Percentiles rank a stretch among this genome's conserved stretches.
These are phyloP conservation scores for Odontocerum albicorne DNA, from an alignment of 2,888 invertebrate species.

Conservation along the genomic window DNA sequence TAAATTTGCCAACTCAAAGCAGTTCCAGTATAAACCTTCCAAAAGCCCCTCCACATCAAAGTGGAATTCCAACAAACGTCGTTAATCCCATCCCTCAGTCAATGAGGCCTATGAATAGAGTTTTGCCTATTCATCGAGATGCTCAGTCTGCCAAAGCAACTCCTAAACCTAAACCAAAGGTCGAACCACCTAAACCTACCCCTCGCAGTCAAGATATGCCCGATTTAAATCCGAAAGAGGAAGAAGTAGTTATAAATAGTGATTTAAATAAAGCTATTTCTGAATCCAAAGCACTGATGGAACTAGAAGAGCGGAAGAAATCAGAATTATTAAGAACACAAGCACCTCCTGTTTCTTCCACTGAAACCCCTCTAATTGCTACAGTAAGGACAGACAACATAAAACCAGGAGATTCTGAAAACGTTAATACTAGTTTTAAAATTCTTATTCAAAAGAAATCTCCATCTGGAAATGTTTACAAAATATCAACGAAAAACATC, in stretches of 20 bases:
- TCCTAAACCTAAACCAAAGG: conserved; percentile 41
- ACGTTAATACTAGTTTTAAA: conserved; percentile 21
- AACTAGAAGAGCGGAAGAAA: conserved; percentile 50
- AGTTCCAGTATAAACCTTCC: conserved; percentile 62
- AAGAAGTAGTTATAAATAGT: conserved; percentile 50
- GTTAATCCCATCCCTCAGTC: conserved; percentile 68
- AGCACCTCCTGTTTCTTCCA: conserved; percentile 3
- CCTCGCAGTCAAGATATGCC: conserved; percentile 53
- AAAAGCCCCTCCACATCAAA: conserved; percentile 62
- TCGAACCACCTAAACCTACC: conserved; percentile 42
- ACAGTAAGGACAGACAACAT: conserved; percentile 48
- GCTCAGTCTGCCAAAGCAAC: conserved; percentile 58
- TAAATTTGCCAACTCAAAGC: conserved; percentile 54
- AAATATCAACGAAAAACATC: conserved; percentile 42
- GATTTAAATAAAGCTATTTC: conserved; percentile 56
- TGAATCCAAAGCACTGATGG: conserved; percentile 57
- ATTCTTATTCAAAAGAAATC: conserved; percentile 25
- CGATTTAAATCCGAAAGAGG: conserved; percentile 55
- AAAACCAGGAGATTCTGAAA: conserved; percentile 46
- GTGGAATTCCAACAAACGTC: conserved; percentile 69
- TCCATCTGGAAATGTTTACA: conserved; percentile 43
- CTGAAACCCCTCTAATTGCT: conserved; percentile 39
- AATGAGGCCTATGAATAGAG: conserved; percentile 74
- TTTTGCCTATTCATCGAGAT: conserved; percentile 74
- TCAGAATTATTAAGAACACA: conserved; percentile 37